Evolutionary conservation across 2,797 vertebrate species (phyloP).

Genomic region (Champsocephalus gunnari): DNA sequence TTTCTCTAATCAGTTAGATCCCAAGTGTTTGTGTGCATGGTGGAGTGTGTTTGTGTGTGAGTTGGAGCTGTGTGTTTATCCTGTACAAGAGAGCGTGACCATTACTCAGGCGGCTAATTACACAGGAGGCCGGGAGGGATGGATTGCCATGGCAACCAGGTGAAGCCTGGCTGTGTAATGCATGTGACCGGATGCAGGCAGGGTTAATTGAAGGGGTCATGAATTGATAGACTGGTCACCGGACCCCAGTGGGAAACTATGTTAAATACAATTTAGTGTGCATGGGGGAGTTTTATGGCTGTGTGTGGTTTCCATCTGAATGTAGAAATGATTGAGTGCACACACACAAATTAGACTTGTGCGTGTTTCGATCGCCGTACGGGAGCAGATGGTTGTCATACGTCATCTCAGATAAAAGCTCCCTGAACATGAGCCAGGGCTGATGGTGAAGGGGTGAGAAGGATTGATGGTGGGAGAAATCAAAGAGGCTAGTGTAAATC

Average conservation of each 20-base stretch:
- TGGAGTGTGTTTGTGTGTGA: neutral
- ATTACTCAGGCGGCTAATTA: constrained; percentile 64
- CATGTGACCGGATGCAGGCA: constrained; percentile 12
- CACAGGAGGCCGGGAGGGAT: constrained; percentile 19
- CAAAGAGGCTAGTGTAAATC: constrained; percentile 6
- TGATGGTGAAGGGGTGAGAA: constrained; percentile 22
- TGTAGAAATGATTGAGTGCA: constrained; percentile 8
- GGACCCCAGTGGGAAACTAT: constrained; percentile 21
- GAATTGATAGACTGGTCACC: constrained; percentile 26
- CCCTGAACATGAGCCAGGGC: neutral
- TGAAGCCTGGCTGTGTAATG: constrained; percentile 32
- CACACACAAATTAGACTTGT: neutral
- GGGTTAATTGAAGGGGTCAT: constrained; percentile 43
- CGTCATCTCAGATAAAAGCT: constrained; percentile 25
- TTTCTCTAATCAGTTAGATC: constrained; percentile 41
- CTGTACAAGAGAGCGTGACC: constrained; percentile 48
- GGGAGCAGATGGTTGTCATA: constrained; percentile 5
- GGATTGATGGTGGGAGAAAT: constrained; percentile 19
- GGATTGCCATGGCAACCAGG: constrained; percentile 70
- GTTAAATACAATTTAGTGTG: constrained; percentile 11
- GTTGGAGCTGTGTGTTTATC: constrained; percentile 34
- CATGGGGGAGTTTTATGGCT: neutral
- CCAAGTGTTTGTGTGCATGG: neutral
- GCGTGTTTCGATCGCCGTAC: neutral
- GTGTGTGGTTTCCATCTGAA: constrained; percentile 18